These are phyloP conservation scores for Entelurus aequoreus DNA, from an alignment of 2,113 vertebrate species.

Conservation along the genomic window DNA sequence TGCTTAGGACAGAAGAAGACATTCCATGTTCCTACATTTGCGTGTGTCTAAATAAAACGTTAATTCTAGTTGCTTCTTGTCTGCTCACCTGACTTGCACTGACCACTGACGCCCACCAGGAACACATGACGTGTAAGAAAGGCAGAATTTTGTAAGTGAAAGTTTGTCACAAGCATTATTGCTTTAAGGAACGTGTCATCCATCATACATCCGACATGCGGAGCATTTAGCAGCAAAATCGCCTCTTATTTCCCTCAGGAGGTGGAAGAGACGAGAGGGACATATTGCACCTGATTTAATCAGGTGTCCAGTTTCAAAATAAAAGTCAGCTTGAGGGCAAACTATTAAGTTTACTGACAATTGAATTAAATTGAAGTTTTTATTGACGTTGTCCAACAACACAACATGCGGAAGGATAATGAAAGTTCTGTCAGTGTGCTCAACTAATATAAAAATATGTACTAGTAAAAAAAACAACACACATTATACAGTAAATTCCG, in stretches of 20 bases:
- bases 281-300: conserved; percentile 4
- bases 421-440: no score
- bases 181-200: conserved; percentile 3
- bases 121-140: not conserved
- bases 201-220: conserved; percentile 2
- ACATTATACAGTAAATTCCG: no score
- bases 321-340: not conserved
- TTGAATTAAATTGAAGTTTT: not conserved
- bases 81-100: not conserved
- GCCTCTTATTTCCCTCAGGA: conserved; percentile 3
- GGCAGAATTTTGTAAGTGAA: not conserved
- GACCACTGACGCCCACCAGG: not conserved
- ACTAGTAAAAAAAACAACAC: no score
- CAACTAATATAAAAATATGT: no score
- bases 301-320: not conserved
- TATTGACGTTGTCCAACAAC: no score
- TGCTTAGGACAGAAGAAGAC: no score
- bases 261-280: not conserved
- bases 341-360: not conserved
- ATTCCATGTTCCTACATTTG: no score
- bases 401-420: no score
- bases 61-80: no score
- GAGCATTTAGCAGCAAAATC: conserved; percentile 8
- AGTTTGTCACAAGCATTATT: not conserved
- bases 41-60: no score